Percentiles rank a stretch among this genome's conserved stretches.
phyloP scores from a whole-genome alignment of 1,140 invertebrate genomes.

The Mamestra configurata region DNA sequence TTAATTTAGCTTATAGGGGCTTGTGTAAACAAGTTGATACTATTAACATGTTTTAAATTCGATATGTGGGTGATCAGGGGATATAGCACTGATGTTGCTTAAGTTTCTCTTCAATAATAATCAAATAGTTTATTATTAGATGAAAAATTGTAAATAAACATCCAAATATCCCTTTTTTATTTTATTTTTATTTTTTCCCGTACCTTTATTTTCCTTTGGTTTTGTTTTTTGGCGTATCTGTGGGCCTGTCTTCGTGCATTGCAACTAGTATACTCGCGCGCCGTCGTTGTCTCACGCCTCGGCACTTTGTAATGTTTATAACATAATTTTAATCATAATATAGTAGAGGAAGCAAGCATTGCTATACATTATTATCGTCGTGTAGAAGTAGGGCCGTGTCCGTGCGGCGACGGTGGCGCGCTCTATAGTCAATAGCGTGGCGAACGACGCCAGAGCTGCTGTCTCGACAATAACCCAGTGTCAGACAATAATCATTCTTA shows the following conservation, averaged over 20 bases:
- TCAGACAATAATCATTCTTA: slow-evolving; percentile 87
- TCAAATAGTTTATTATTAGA: slow-evolving; percentile 84
- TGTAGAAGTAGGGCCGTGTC: neutral
- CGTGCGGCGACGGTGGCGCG: slow-evolving; percentile 23
- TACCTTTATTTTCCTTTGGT: slow-evolving; percentile 56
- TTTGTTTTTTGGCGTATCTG: slow-evolving; percentile 45
- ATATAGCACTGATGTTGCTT: slow-evolving; percentile 81
- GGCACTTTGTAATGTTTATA: slow-evolving; percentile 34
- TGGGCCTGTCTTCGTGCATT: slow-evolving; percentile 61
- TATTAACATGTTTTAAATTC: slow-evolving; percentile 81
- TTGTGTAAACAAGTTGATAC: slow-evolving; percentile 74
- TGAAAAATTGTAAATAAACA: slow-evolving; percentile 86
- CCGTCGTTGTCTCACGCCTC: slow-evolving; percentile 21
- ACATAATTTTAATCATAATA: slow-evolving; percentile 37
- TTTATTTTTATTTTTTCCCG: slow-evolving; percentile 81
- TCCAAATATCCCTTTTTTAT: slow-evolving; percentile 86
- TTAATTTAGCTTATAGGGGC: slow-evolving; percentile 75
- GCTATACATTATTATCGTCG: slow-evolving; percentile 13
- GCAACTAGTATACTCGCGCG: slow-evolving; percentile 57
- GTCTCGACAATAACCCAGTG: slow-evolving; percentile 88
- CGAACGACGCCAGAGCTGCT: slow-evolving; percentile 82
- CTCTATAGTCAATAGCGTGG: slow-evolving; percentile 79
- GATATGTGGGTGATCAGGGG: slow-evolving; percentile 81
- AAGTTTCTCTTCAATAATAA: slow-evolving; percentile 84
- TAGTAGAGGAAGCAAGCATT: slow-evolving; percentile 26